Base-by-base conservation (phyloP, 2,113 vertebrate species). In the Bujurquina vittata region DNA sequence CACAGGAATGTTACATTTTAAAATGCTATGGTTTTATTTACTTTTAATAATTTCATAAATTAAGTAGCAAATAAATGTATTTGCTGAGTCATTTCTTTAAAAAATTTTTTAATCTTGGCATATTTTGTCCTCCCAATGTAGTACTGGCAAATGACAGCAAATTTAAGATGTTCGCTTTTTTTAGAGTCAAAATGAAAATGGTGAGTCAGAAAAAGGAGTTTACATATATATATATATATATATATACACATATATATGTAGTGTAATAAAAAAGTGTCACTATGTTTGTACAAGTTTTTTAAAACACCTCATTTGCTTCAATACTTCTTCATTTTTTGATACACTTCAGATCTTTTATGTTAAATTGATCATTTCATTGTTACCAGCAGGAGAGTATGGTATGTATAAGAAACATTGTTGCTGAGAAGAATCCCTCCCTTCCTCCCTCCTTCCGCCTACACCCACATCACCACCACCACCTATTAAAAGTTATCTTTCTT, bases 401-500 rank as follows among this genome's bases (percentile, higher is more conserved):
- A 46, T 61, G 84, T 62, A 62, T 63, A 84, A 81, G 83, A 90
- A 75, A 80, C 26, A 80, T 5, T 73, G 82, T 88, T 79, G 82
- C 81, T n/a, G 65, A 89, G 84, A 90, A 85, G 67, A 73, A 61
- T 56, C 73, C 81, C 77, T 22, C 60, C n/a, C n/a, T n/a, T n/a
- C 75, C 43, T 15, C 60, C 52, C 29, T 20, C 79, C 43, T 3
- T 35, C 72, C 79, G 65, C 88, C 76, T 12, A 90, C 90, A 86
- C 89, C 88, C 91, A 85, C 87, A 84, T 77, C 91, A 87, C 79
- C 91, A 87, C 87, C 85, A 65, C 75, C 88, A 89, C 91, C 93
- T 89, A 94, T 95, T 95, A 93, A 94, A 95, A 95, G 86, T 88
- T 94, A 94, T 94, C 93, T 93, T 91, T 91, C 94, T 94, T 94